Percentiles rank a stretch among this genome's conserved stretches.
Conservation (phyloP, 2,888 invertebrate genomes). For the Elmis aenea region DNA sequence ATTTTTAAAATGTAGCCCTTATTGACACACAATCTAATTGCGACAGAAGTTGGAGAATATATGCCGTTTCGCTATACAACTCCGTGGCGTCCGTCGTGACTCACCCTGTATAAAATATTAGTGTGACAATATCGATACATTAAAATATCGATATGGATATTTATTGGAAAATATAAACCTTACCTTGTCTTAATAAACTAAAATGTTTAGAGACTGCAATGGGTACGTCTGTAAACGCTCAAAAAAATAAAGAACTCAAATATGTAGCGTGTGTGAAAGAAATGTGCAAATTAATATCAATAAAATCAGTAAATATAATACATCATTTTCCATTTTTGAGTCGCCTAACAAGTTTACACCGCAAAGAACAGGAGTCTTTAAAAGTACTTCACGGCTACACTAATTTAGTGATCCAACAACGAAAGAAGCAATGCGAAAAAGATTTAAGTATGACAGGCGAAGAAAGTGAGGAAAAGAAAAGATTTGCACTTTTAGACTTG, state of each 20-base stretch:
- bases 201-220: slow-evolving; percentile 68
- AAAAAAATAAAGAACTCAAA: slow-evolving; percentile 60
- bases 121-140: too few species aligned
- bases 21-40: too few species aligned
- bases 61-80: too few species aligned
- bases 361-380: slow-evolving; percentile 49
- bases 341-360: slow-evolving; percentile 55
- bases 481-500: slow-evolving; percentile 64
- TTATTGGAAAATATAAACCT: background rate
- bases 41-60: too few species aligned
- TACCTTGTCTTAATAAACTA: background rate
- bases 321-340: slow-evolving; percentile 49
- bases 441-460: background rate
- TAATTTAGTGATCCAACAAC: slow-evolving; percentile 52
- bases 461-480: slow-evolving; percentile 47
- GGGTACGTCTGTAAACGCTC: slow-evolving; percentile 72
- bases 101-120: too few species aligned
- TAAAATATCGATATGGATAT: background rate
- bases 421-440: slow-evolving; percentile 35
- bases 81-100: too few species aligned
- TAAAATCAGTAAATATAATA: slow-evolving; percentile 48
- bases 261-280: slow-evolving; percentile 69
- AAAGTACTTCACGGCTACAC: slow-evolving; percentile 51
- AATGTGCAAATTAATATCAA: slow-evolving; percentile 34
- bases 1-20: too few species aligned